Percentiles rank a stretch among this genome's conserved stretches.
These are phyloP conservation scores for Ceratina japonica DNA, from an alignment of 1,140 invertebrate species.

Conservation along the genomic window DNA sequence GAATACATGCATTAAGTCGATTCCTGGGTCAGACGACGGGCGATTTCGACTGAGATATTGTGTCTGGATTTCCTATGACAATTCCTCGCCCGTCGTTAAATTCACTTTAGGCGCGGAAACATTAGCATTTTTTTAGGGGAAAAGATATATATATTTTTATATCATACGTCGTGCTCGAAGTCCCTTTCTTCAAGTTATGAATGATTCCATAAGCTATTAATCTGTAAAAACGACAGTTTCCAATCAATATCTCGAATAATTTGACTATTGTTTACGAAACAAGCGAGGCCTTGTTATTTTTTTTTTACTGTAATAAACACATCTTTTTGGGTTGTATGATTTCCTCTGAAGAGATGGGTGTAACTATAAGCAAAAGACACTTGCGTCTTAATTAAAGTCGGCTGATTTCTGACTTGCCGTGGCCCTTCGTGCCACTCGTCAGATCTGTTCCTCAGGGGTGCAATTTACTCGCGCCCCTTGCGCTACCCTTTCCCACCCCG, in stretches of 20 bases:
- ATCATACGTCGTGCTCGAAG: no score
- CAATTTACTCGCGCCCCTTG: constrained; percentile 66
- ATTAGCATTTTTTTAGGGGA: constrained; percentile 12
- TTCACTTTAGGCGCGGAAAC: constrained; percentile 15
- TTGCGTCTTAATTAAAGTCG: constrained; percentile 76
- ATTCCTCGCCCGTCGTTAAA: constrained; percentile 27
- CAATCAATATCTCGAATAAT: no score
- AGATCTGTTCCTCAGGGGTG: constrained; percentile 67
- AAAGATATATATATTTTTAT: neutral
- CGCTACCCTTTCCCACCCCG: constrained; percentile 38
- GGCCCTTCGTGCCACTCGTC: constrained; percentile 63
- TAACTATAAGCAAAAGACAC: constrained; percentile 56
- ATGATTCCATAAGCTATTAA: no score
- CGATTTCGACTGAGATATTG: constrained; percentile 45
- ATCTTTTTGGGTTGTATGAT: neutral
- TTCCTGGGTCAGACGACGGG: constrained; percentile 39
- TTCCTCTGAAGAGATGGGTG: neutral
- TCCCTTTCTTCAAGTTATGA: no score
- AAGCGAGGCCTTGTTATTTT: neutral
- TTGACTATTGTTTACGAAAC: no score
- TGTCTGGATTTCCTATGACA: constrained; percentile 38
- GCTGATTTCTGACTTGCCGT: constrained; percentile 66
- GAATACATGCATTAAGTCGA: constrained; percentile 68
- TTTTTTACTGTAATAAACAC: neutral
- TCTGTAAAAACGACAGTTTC: no score